Percentiles rank a stretch among this genome's conserved stretches.
Evolutionary conservation across 2,888 invertebrate genomes (phyloP).

Genomic region (Linhomoeus sp.): DNA sequence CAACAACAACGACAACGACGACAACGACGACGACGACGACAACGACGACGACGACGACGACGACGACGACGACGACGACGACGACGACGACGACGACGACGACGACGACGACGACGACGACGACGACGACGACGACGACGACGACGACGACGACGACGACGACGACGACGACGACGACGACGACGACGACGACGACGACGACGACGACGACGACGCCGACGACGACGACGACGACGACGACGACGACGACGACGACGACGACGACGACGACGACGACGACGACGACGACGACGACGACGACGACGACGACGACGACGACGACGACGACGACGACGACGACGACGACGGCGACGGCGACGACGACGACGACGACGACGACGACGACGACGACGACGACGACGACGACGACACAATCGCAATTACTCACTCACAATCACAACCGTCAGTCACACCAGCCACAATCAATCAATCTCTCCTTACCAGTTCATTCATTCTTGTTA

Average conservation of each 20-base stretch:
- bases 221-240: neutral
- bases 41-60: neutral
- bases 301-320: neutral
- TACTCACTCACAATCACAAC: no score
- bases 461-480: no score
- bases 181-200: neutral
- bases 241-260: neutral
- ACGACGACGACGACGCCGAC: neutral
- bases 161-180: neutral
- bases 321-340: neutral
- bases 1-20: neutral
- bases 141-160: neutral
- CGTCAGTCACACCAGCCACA: no score
- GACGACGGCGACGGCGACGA: neutral
- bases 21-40: neutral
- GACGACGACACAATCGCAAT: no score
- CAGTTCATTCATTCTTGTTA: no score
- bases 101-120: neutral
- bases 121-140: neutral
- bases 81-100: neutral
- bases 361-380: neutral
- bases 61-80: neutral
- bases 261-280: neutral
- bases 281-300: neutral
- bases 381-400: neutral